A percentile compares a stretch with the other conserved stretches of the same genome.
These are phyloP conservation scores for Drosophila nigrodunni DNA, from an alignment of 1,140 invertebrate genomes.

Conservation along the genomic window DNA sequence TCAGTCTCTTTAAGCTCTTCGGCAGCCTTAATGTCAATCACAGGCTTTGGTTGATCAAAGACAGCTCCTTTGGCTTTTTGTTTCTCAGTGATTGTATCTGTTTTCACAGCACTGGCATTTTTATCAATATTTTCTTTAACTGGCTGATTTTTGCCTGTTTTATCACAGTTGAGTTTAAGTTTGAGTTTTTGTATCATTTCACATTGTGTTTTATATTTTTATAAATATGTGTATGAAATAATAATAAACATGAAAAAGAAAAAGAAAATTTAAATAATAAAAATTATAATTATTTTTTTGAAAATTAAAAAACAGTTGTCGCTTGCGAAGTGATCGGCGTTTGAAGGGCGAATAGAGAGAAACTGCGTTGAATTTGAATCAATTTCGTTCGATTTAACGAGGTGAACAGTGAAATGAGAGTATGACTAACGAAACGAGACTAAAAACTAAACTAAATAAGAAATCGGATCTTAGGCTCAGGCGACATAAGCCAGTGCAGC, in stretches of 20 bases:
- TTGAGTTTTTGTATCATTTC: slow-evolving; percentile 24
- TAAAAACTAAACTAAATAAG: slow-evolving; percentile 13
- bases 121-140: slow-evolving; percentile 41
- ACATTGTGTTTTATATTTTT: slow-evolving; percentile 16
- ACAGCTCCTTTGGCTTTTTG: slow-evolving; percentile 15
- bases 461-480: slow-evolving; percentile 28
- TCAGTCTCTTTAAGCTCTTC: slow-evolving; percentile 22
- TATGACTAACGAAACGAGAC: slow-evolving; percentile 14
- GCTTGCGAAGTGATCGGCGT: slow-evolving; percentile 9
- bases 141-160: slow-evolving; percentile 34
- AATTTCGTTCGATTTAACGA: background rate
- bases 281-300: background rate
- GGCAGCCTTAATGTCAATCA: slow-evolving; percentile 38
- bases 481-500: slow-evolving; percentile 53
- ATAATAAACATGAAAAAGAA: slow-evolving; percentile 51
- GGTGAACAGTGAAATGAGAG: slow-evolving; percentile 29
- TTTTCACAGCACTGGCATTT: slow-evolving; percentile 9
- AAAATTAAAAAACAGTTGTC: background rate
- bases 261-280: slow-evolving; percentile 25
- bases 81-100: slow-evolving; percentile 29
- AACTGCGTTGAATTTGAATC: slow-evolving; percentile 6
- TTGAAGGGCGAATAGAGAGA: slow-evolving; percentile 12
- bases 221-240: slow-evolving; percentile 49
- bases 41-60: slow-evolving; percentile 55
- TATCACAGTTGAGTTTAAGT: slow-evolving; percentile 48